Base-by-base conservation (phyloP, 2,888 invertebrate species). In the Lapara coniferarum region DNA sequence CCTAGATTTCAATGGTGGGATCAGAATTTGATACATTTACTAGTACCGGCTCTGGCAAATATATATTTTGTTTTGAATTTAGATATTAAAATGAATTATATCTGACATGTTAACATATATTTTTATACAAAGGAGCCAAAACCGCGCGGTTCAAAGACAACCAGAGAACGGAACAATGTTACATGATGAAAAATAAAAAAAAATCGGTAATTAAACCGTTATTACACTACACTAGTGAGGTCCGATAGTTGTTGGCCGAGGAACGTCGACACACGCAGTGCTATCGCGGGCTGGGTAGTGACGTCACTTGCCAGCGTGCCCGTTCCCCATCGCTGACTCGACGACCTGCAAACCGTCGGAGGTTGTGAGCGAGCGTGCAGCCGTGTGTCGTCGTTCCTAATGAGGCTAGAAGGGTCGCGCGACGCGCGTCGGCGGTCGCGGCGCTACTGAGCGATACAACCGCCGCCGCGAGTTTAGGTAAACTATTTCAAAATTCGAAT, bases 351-450 rank as follows among this genome's bases (percentile, higher is more conserved):
- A 92, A 89, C 86, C 86, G 88, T 87, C 83, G 85, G 85, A 82
- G 85, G 82, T 74, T 78, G 84, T 89, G 84, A 89, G 88, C 89
- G 85, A 80, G 82, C 83, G 85, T 88, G 83, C 89, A 88, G 88
- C 90, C 89, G 92, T 93, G 93, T 93, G 93, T 92, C 93, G 93
- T 89, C 92, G 93, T 92, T 89, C 92, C 92, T 89, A 88, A 82
- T 88, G 89, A 87, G 91, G 92, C 89, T 85, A 80, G 78, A 76
- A 79, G 78, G 79, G 78, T 76, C 68, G 66, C 71, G n/a, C n/a
- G n/a, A n/a, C 70, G 78, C 82, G 80, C 79, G 19, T 78, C 78
- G 81, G 80, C 81, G 80, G 82, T 79, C 75, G 83, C 75, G 83
- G 80, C 74, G 69, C 66, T 44, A 55, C 51, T 53, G 57, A 30